These are phyloP conservation scores for Rotaria macrura DNA, from an alignment of 2,888 invertebrate genomes.

Conservation along the genomic window DNA sequence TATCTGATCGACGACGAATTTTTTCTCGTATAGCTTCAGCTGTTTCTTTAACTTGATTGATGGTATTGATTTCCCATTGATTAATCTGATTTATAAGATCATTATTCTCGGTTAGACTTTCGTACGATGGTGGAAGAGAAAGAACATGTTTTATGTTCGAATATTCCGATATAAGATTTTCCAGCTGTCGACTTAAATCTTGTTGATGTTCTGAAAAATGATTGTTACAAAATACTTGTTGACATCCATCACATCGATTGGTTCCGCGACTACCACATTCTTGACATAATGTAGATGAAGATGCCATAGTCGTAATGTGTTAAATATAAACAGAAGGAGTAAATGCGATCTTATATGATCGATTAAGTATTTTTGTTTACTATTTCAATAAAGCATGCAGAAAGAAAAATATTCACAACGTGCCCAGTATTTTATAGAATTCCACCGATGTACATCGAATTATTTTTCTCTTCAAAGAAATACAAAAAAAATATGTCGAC, in stretches of 20 bases:
- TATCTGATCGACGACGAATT: neutral
- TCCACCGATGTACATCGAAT: too few species aligned
- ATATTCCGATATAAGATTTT: neutral
- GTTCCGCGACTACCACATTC: neutral
- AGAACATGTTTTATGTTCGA: neutral
- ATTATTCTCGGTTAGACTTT: neutral
- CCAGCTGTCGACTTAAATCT: neutral
- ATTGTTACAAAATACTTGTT: neutral
- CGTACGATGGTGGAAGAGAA: neutral
- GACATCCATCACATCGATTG: neutral
- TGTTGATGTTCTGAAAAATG: neutral
- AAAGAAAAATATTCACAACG: too few species aligned
- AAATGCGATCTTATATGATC: too few species aligned
- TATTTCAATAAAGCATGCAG: too few species aligned
- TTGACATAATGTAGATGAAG: neutral
- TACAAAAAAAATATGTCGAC: too few species aligned
- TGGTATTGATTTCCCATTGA: neutral
- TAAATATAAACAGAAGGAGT: too few species aligned
- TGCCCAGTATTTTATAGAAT: too few species aligned
- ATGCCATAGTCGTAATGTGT: neutral
- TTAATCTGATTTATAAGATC: neutral
- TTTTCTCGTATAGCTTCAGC: neutral
- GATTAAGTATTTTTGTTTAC: too few species aligned
- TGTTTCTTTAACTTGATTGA: neutral
- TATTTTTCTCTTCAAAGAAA: too few species aligned